Conservation (phyloP, 2,888 invertebrate species). For the Pyrrhosoma nymphula region DNA sequence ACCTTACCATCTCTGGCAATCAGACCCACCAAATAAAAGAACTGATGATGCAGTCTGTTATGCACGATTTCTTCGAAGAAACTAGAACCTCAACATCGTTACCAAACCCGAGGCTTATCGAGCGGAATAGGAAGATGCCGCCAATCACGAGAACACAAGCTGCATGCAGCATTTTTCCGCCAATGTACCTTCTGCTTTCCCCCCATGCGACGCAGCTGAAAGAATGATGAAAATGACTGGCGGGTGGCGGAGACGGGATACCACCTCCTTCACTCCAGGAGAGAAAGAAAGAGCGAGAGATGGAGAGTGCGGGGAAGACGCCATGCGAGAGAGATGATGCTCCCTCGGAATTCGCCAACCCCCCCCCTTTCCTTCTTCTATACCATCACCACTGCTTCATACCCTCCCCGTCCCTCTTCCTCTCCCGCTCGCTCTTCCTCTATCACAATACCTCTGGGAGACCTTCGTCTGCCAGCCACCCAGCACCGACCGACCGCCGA, state of each 20-base stretch:
- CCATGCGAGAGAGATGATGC: neutral
- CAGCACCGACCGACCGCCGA: neutral
- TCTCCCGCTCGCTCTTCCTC: constrained; percentile 17
- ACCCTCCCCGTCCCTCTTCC: neutral
- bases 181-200: neutral
- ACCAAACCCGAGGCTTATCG: no score
- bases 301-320: neutral
- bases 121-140: no score
- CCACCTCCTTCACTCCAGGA: neutral
- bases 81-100: no score
- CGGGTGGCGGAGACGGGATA: neutral
- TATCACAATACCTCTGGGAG: constrained; percentile 64
- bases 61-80: no score
- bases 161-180: neutral
- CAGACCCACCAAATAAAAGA: no score
- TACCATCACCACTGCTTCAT: constrained; percentile 45
- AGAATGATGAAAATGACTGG: constrained; percentile 47
- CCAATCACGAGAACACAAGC: neutral
- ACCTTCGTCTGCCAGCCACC: constrained; percentile 52
- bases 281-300: neutral
- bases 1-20: no score
- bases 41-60: no score
- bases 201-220: neutral
- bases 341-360: constrained; percentile 43
- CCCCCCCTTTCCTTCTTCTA: constrained; percentile 76